phyloP scores from a whole-genome alignment of 2,888 invertebrate species.

The Drosophila kambysellisi region DNA sequence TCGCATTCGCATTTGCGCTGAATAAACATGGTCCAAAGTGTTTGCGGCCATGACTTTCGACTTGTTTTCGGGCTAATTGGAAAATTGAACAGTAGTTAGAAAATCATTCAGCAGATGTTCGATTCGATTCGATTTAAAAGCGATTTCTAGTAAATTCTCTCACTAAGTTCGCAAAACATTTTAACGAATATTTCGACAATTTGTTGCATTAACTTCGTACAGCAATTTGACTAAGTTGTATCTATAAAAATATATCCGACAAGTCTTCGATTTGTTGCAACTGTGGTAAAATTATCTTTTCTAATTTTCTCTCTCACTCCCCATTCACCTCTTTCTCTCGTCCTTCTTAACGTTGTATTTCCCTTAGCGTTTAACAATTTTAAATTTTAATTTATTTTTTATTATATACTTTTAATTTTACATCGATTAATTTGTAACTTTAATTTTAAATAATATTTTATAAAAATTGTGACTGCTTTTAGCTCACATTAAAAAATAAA shows the following conservation, averaged over 20 bases:
- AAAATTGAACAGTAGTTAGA: constrained; percentile 22
- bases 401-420: too few species aligned
- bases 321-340: accelerated
- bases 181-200: background rate
- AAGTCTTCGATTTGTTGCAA: too few species aligned
- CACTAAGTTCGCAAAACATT: background rate
- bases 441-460: background rate
- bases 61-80: constrained; percentile 56
- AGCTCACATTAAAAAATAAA: too few species aligned
- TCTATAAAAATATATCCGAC: too few species aligned
- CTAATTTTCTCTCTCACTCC: background rate
- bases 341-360: background rate
- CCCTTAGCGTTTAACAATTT: background rate
- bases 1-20: constrained; percentile 29
- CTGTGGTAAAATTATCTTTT: background rate
- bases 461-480: too few species aligned
- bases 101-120: background rate
- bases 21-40: constrained; percentile 26
- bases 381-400: background rate
- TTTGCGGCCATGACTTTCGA: constrained; percentile 12
- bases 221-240: background rate
- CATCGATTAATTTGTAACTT: too few species aligned
- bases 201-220: background rate
- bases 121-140: too few species aligned
- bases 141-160: background rate